Conservation (phyloP, 2,797 vertebrate species). For the Antrozous pallidus region DNA sequence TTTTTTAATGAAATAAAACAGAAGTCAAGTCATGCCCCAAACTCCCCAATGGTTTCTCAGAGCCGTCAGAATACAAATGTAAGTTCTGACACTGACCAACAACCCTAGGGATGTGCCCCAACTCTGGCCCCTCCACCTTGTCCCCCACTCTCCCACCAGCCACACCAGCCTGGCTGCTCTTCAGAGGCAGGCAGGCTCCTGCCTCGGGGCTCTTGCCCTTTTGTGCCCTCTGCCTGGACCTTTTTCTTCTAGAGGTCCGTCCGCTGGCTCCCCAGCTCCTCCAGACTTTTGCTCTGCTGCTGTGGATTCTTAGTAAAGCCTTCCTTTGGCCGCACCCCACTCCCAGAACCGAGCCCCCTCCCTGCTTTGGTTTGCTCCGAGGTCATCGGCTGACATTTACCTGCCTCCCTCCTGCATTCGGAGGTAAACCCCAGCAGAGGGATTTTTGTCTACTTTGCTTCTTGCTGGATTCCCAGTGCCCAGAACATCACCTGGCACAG, state of each 20-base stretch:
- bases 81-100: background rate
- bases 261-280: background rate
- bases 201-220: background rate
- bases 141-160: background rate
- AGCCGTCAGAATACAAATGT: background rate
- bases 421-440: background rate
- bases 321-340: background rate
- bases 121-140: background rate
- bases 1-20: background rate
- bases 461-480: background rate
- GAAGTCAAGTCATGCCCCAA: background rate
- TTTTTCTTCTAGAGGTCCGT: background rate
- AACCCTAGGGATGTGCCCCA: background rate
- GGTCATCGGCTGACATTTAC: background rate
- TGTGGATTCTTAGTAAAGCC: background rate
- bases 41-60: background rate
- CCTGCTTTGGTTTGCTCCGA: background rate
- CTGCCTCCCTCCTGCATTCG: background rate
- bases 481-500: background rate
- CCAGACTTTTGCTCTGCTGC: background rate
- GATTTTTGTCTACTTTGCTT: background rate
- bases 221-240: background rate
- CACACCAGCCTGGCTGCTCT: accelerated
- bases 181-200: background rate
- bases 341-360: background rate